Percentiles rank a stretch among this genome's conserved stretches.
Evolutionary conservation across 35 echinoderm and acorn worm genomes (phyloP).

Genomic region (Heliocidaris erythrogramma): DNA sequence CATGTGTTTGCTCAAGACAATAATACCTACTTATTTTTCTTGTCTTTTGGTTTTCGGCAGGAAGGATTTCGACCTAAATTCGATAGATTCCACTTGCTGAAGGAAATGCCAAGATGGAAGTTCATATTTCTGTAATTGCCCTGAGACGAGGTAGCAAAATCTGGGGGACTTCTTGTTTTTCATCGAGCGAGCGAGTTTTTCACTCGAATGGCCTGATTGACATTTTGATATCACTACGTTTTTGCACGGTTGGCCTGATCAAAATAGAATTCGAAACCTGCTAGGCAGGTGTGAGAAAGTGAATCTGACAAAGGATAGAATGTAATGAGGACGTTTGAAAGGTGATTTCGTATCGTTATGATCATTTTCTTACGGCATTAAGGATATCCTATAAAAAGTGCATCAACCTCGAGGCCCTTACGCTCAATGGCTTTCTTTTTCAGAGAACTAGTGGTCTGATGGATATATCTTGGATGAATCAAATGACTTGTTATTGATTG

Average conservation of each 20-base stretch:
- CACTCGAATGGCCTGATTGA: not conserved
- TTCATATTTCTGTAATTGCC: not conserved
- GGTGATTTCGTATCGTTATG: not conserved
- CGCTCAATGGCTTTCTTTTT: not conserved
- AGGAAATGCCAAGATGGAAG: not conserved
- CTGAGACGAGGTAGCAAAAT: not conserved
- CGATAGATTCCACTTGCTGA: not conserved
- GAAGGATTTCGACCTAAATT: not conserved
- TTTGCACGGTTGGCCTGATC: not conserved
- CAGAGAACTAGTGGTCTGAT: too few species aligned
- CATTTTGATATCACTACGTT: not conserved
- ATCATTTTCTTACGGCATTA: not conserved
- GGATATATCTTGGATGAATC: too few species aligned
- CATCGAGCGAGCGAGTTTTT: not conserved
- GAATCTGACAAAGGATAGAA: not conserved
- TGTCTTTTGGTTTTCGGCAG: not conserved
- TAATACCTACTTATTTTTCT: not conserved
- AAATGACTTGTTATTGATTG: too few species aligned
- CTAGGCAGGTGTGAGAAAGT: not conserved
- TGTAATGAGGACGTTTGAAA: not conserved
- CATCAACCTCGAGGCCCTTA: not conserved
- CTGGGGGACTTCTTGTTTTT: not conserved
- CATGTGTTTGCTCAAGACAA: not conserved
- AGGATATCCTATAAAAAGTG: not conserved
- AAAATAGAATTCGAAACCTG: not conserved